Evolutionary conservation across 2,113 vertebrate genomes (phyloP).

Genomic region (Rhabdomys dilectus): DNA sequence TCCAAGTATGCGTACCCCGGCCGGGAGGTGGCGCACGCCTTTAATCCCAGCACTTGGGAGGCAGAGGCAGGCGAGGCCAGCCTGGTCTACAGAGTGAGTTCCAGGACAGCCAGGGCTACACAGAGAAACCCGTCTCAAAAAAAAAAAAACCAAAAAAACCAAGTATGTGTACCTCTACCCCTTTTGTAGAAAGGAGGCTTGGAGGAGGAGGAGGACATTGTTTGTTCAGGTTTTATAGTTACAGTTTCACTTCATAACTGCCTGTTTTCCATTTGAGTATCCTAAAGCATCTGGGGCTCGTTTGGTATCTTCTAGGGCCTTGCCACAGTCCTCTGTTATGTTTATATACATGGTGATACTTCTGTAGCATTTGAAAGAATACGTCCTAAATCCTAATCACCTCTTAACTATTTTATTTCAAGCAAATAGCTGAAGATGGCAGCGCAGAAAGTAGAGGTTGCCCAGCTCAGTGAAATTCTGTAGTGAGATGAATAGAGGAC

Average conservation of each 20-base stretch:
- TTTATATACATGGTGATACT: neutral
- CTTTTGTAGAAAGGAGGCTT: neutral
- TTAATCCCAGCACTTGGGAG: no score
- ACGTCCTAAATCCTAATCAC: neutral
- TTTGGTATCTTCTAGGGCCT: neutral
- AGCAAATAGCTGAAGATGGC: neutral
- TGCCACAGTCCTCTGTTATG: neutral
- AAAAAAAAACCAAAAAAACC: no score
- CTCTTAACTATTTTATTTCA: neutral
- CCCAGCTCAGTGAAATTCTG: neutral
- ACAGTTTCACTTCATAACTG: neutral
- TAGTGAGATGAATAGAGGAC: neutral
- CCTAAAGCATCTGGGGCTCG: neutral
- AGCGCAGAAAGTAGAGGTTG: neutral
- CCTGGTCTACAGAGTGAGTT: no score
- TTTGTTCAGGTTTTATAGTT: conserved; percentile 1
- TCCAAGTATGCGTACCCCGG: neutral
- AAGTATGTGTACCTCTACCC: neutral
- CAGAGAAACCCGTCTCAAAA: no score
- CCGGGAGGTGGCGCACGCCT: no score
- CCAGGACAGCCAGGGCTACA: no score
- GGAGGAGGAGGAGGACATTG: neutral
- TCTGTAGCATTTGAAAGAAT: neutral
- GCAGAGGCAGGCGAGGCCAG: no score
- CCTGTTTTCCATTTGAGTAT: neutral